Base-by-base conservation (phyloP, 2,113 vertebrate genomes). In the Callorhinus ursinus region DNA sequence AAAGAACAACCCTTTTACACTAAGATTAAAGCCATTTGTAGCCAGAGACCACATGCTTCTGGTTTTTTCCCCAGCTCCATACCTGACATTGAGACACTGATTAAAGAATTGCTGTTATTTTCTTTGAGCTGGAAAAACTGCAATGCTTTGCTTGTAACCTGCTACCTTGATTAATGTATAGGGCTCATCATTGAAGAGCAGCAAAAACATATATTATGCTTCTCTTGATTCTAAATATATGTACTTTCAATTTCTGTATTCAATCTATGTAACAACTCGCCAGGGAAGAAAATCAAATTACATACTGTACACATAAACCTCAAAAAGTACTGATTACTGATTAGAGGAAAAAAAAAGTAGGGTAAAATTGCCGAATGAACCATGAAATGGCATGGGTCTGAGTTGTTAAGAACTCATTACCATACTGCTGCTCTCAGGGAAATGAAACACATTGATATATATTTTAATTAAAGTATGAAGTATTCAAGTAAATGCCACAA, bases 401-500 rank as follows among this genome's bases (percentile, higher is more conserved):
- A 98, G 93, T 92, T 96, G 98, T 98, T 97, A 97, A 98, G 97
- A 55, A 72, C 74, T 96, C 79, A 98, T 98, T 98, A 98, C 87
- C 97, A 98, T 96, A 97, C 84, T 97, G 96, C 98, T 97, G 96
- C 90, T 96, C 96, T 98, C 97, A 97, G 98, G 97, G 85, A 98
- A 98, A 97, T 31, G 92, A 91, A 97, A 89, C 82, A 87, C 94
- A 97, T 97, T 96, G 94, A 65, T 97, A 97, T 97, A 93, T 96
- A 97, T 98, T 98, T 98, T 98, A 98, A 98, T 98, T 98, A 98
- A 98, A 98, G 90, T 42, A 85, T 94, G 95, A 98, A 97, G 51
- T 97, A 93, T 97, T 97, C 97, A 86, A 97, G 80, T 96, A 90
- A 77, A 98, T 97, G 95, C 82, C 91, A 49, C 49, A 88, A 96